Evolutionary conservation across 2,113 vertebrate species (phyloP).

Genomic region (Platycercus adscitus): DNA sequence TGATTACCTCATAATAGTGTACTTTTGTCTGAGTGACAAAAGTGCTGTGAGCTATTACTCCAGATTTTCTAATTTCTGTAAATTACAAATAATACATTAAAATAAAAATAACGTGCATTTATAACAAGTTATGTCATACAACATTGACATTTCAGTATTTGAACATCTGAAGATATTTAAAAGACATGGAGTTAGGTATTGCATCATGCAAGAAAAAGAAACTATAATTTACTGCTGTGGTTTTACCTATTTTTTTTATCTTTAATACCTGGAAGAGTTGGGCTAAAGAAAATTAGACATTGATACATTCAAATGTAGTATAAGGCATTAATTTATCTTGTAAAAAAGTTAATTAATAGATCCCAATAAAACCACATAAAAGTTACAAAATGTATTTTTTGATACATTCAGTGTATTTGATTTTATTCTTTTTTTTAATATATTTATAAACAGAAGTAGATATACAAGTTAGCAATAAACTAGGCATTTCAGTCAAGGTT

Average conservation of each 20-base stretch:
- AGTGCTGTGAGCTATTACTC: neutral
- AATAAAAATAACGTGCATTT: neutral
- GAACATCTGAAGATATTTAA: neutral
- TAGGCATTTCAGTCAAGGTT: neutral
- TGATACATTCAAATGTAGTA: neutral
- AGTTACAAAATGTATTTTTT: neutral
- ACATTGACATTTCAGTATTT: neutral
- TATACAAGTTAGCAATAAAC: neutral
- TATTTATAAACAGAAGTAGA: neutral
- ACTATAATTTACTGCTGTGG: neutral
- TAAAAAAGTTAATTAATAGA: neutral
- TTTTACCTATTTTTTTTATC: neutral
- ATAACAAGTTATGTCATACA: neutral
- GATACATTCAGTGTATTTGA: neutral
- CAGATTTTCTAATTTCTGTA: neutral
- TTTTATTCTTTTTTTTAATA: neutral
- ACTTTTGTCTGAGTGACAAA: neutral
- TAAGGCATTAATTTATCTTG: neutral
- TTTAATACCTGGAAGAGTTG: neutral
- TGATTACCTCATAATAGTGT: neutral
- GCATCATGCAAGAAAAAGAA: neutral
- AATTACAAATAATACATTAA: neutral
- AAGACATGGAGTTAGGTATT: neutral
- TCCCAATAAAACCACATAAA: neutral
- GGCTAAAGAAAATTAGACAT: neutral